Evolutionary conservation across 1,140 invertebrate genomes (phyloP).

Genomic region (Diabrotica virgifera): DNA sequence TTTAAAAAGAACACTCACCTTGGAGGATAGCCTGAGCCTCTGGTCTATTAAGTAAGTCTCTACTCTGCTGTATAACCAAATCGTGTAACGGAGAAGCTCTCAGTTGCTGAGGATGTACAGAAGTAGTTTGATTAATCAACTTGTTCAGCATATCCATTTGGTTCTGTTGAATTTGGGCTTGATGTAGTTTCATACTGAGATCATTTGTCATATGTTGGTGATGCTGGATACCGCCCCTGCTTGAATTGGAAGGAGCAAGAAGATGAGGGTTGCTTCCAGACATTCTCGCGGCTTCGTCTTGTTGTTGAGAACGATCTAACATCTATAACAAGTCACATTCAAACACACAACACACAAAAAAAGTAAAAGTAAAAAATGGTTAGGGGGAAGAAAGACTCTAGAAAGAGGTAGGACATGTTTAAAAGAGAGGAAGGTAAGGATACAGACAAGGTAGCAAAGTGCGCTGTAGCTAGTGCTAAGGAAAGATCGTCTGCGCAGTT

Average conservation of each 20-base stretch:
- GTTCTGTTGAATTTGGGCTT: conserved; percentile 46
- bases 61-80: conserved; percentile 51
- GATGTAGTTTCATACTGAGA: conserved; percentile 54
- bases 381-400: no score
- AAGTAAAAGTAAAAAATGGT: no score
- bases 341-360: no score
- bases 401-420: no score
- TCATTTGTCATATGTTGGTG: conserved; percentile 48
- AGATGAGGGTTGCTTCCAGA: conserved; percentile 36
- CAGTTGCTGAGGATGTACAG: conserved; percentile 41
- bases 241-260: conserved; percentile 45
- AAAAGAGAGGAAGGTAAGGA: no score
- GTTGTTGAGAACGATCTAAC: conserved; percentile 55
- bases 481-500: no score
- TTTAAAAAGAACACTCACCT: conserved; percentile 47
- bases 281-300: conserved; percentile 45
- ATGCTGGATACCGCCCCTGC: conserved; percentile 42
- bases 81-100: conserved; percentile 54
- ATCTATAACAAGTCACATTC: conserved; percentile 45
- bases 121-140: conserved; percentile 43
- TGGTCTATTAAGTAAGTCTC: conserved; percentile 65
- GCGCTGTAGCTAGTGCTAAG: no score
- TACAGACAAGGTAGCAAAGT: no score
- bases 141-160: conserved; percentile 52
- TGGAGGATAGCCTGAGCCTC: conserved; percentile 72